Conservation (phyloP, 1,140 invertebrate genomes). For the Cyrtorhinus lividipennis region DNA sequence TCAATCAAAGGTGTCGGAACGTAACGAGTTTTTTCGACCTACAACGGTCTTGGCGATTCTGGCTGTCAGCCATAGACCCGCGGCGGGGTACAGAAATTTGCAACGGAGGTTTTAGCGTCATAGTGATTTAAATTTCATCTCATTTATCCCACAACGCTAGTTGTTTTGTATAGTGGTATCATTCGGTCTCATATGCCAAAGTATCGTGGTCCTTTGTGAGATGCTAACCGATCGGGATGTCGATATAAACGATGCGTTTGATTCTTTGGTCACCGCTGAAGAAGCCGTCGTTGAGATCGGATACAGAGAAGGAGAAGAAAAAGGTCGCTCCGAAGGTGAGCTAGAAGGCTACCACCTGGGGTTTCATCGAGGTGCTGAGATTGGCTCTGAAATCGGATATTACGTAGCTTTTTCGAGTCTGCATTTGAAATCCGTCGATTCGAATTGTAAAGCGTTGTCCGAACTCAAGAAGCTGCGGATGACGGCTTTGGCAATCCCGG, state of each 20-base stretch:
- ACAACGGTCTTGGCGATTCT: no score
- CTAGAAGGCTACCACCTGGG: slow-evolving; percentile 29
- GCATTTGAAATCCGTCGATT: not conserved
- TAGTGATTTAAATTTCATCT: no score
- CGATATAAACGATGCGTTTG: slow-evolving; percentile 29
- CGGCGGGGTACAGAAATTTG: no score
- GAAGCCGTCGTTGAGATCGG: slow-evolving; percentile 21
- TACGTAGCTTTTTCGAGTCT: slow-evolving; percentile 23
- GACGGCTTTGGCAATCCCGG: slow-evolving; percentile 1
- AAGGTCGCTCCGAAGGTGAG: slow-evolving; percentile 26
- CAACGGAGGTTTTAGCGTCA: no score
- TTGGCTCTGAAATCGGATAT: slow-evolving; percentile 30
- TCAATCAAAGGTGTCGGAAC: no score
- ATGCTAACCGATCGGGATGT: no score
- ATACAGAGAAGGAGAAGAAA: slow-evolving; percentile 27
- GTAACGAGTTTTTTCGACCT: no score
- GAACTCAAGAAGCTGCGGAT: not conserved
- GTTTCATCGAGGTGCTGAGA: slow-evolving; percentile 28
- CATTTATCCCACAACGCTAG: no score
- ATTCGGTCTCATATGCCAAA: no score
- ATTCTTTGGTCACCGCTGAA: slow-evolving; percentile 27
- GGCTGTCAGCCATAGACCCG: no score
- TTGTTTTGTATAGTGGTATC: no score
- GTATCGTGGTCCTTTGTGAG: no score
- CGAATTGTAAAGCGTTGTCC: not conserved